Conservation (phyloP, 2,797 vertebrate genomes). For the Thunnus albacares region DNA sequence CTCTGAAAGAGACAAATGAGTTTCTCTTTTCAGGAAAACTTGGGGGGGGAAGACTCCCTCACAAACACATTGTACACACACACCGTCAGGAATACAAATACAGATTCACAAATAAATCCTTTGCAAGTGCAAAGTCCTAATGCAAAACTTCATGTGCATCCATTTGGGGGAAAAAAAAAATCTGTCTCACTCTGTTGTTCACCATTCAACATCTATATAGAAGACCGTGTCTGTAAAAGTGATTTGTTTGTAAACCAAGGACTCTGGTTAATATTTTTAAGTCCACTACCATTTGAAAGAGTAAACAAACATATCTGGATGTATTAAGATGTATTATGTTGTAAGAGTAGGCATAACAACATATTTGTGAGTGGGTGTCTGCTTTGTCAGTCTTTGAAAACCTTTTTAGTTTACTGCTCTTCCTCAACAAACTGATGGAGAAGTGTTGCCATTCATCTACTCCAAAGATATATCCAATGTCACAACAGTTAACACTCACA, state of each 20-base stretch:
- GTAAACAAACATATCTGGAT: constrained; percentile 18
- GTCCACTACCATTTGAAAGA: constrained; percentile 24
- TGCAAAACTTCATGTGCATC: constrained; percentile 20
- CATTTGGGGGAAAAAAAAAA: not conserved
- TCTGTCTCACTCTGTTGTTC: constrained; percentile 14
- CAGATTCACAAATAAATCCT: constrained; percentile 26
- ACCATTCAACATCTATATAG: constrained; percentile 40
- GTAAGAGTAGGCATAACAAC: not conserved
- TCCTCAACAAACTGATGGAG: not conserved
- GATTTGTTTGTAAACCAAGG: constrained; percentile 52
- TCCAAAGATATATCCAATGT: constrained; percentile 15
- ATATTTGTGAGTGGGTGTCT: not conserved
- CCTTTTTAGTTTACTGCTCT: constrained; percentile 9
- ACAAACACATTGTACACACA: not conserved
- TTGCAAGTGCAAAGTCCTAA: constrained; percentile 18
- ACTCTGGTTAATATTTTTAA: constrained; percentile 34
- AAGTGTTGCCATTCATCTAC: constrained; percentile 18
- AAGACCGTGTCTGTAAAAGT: constrained; percentile 42
- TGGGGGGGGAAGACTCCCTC: not conserved
- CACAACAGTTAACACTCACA: constrained; percentile 2
- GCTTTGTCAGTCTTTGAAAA: constrained; percentile 18
- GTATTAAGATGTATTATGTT: constrained; percentile 34
- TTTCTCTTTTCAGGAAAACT: constrained; percentile 45
- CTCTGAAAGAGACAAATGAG: constrained; percentile 50
- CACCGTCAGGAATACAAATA: constrained; percentile 34